Evolutionary conservation across 2,888 invertebrate genomes (phyloP).

Genomic region (Dilophus febrilis): DNA sequence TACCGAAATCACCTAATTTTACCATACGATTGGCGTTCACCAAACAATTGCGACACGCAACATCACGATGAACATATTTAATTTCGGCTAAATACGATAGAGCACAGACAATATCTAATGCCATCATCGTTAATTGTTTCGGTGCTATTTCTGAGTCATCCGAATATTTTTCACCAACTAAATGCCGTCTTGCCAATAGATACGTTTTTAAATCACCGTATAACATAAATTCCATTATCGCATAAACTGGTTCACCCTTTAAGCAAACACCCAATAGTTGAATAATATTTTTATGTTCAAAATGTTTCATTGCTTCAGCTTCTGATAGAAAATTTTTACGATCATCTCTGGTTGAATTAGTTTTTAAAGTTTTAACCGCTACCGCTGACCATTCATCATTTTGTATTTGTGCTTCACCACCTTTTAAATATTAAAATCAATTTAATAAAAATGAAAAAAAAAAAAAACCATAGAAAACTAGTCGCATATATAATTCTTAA

Average conservation of each 20-base stretch:
- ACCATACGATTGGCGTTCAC: slow-evolving; percentile 55
- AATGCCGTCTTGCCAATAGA: slow-evolving; percentile 64
- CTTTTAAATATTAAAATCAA: slow-evolving; percentile 26
- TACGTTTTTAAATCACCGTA: slow-evolving; percentile 86
- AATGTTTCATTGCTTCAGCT: slow-evolving; percentile 86
- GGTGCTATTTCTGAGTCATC: slow-evolving; percentile 60
- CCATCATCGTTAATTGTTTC: slow-evolving; percentile 66
- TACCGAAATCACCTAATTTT: slow-evolving; percentile 75
- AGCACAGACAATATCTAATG: slow-evolving; percentile 73
- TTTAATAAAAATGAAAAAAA: neutral
- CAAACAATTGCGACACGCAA: slow-evolving; percentile 64
- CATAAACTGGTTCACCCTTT: slow-evolving; percentile 71
- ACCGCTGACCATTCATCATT: slow-evolving; percentile 64
- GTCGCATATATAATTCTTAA: too few species aligned
- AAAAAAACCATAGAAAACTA: neutral
- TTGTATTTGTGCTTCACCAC: slow-evolving; percentile 57
- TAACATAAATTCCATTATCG: slow-evolving; percentile 87
- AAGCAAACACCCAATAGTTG: slow-evolving; percentile 73
- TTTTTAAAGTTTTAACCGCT: slow-evolving; percentile 77
- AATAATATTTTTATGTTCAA: slow-evolving; percentile 79
- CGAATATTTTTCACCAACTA: slow-evolving; percentile 45
- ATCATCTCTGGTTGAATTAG: slow-evolving; percentile 66
- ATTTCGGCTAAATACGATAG: slow-evolving; percentile 67
- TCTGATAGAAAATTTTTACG: slow-evolving; percentile 83
- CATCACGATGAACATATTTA: slow-evolving; percentile 80